phyloP scores from a whole-genome alignment of 2,113 vertebrate genomes.

The Lophotis ruficrista region DNA sequence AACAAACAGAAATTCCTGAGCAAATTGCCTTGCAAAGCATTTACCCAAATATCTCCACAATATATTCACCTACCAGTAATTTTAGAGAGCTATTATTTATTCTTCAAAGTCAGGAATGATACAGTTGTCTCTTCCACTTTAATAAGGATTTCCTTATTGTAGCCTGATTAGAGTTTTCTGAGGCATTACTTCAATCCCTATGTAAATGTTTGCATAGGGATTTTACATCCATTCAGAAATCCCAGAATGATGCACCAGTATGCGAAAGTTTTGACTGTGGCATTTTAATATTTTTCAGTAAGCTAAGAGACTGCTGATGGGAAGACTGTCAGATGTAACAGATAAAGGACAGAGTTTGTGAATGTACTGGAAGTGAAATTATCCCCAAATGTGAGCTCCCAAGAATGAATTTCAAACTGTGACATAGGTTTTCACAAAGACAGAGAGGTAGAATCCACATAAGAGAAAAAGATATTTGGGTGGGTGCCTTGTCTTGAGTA shows the following conservation, averaged over 20 bases:
- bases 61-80: neutral
- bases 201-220: neutral
- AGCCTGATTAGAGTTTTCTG: neutral
- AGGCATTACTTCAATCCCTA: neutral
- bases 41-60: neutral
- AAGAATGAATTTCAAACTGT: neutral
- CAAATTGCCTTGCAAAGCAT: neutral
- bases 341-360: neutral
- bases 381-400: neutral
- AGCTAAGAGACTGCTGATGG: neutral
- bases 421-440: neutral
- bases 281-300: neutral
- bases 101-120: neutral
- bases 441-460: rapidly evolving
- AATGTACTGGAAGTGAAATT: neutral
- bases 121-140: neutral
- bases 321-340: neutral
- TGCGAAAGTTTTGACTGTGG: neutral
- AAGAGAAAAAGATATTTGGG: neutral
- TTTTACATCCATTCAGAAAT: neutral
- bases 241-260: neutral
- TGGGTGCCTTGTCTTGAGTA: neutral
- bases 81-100: neutral
- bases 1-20: neutral
- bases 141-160: neutral